A percentile compares a stretch with the other conserved stretches of the same genome.
Evolutionary conservation across 2,888 invertebrate genomes (phyloP).

Genomic region (Chelonus formosanus): DNA sequence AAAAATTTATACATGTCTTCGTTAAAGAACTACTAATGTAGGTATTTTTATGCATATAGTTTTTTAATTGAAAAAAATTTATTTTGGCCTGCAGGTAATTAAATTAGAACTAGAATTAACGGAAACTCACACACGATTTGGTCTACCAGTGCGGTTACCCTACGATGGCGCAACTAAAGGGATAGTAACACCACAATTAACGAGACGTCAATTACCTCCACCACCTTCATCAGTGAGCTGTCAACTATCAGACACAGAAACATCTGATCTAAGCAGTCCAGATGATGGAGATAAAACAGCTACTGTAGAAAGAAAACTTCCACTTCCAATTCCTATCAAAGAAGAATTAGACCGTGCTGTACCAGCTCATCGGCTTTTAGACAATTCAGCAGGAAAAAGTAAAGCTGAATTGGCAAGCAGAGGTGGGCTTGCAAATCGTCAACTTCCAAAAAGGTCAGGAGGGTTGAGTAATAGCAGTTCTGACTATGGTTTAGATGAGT

Average conservation of each 20-base stretch:
- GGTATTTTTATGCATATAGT: no score
- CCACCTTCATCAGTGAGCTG: constrained; percentile 65
- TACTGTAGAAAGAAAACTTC: constrained; percentile 77
- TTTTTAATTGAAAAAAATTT: background rate
- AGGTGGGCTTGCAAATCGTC: constrained; percentile 78
- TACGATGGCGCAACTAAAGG: constrained; percentile 80
- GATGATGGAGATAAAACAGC: constrained; percentile 81
- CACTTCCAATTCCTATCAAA: constrained; percentile 62
- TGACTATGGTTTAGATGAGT: constrained; percentile 81
- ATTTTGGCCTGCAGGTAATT: constrained; percentile 52
- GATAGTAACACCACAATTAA: constrained; percentile 79
- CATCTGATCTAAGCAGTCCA: constrained; percentile 81
- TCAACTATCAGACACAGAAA: constrained; percentile 81
- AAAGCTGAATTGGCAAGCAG: constrained; percentile 88
- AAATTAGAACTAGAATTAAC: constrained; percentile 59
- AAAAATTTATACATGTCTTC: no score
- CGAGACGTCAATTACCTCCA: constrained; percentile 78
- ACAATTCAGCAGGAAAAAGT: constrained; percentile 84
- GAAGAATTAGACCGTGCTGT: constrained; percentile 87
- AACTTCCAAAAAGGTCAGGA: constrained; percentile 69
- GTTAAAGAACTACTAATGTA: no score
- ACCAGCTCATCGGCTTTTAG: constrained; percentile 86
- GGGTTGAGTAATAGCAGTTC: constrained; percentile 74
- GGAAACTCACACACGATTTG: constrained; percentile 89
- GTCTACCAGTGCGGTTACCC: constrained; percentile 82